Percentiles rank a stretch among this genome's conserved stretches.
phyloP scores from a whole-genome alignment of 2,888 invertebrate species.

The Flexamia atlantica region DNA sequence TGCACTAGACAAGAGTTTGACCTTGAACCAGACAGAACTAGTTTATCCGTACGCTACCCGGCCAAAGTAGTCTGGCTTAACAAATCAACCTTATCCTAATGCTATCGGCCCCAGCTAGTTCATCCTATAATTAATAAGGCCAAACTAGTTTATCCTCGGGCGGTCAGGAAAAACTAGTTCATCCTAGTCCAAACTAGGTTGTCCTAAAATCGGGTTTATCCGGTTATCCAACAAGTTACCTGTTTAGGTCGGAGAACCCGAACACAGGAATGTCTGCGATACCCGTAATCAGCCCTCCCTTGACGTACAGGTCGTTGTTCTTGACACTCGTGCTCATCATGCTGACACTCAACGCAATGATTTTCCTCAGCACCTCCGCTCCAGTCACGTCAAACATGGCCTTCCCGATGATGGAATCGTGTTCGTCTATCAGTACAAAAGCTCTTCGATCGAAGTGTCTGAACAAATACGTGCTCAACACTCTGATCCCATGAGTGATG shows the following conservation, averaged over 20 bases:
- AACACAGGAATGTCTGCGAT: conserved; percentile 5
- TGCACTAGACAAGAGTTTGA: too few species aligned
- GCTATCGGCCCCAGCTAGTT: too few species aligned
- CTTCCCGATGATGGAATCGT: conserved; percentile 31
- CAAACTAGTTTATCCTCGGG: too few species aligned
- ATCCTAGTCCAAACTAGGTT: too few species aligned
- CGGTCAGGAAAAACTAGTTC: too few species aligned
- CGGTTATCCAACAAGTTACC: too few species aligned
- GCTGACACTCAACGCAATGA: conserved; percentile 15
- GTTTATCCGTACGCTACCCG: too few species aligned
- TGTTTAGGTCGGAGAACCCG: conserved; percentile 36
- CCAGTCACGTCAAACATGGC: conserved; percentile 21
- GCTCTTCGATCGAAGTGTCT: conserved; percentile 5
- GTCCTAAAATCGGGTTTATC: too few species aligned
- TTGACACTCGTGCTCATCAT: conserved; percentile 15
- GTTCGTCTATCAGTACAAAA: conserved; percentile 39
- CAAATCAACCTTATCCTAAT: too few species aligned
- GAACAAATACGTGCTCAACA: not conserved
- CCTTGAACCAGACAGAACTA: too few species aligned
- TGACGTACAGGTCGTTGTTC: conserved; percentile 33
- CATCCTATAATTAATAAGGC: too few species aligned
- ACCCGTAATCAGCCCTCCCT: conserved; percentile 12
- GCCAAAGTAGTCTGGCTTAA: too few species aligned
- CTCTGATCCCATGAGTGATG: not conserved
- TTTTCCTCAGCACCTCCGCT: conserved; percentile 14